Conservation (phyloP, 2,888 invertebrate genomes). For the Megaustenia siamemsis region DNA sequence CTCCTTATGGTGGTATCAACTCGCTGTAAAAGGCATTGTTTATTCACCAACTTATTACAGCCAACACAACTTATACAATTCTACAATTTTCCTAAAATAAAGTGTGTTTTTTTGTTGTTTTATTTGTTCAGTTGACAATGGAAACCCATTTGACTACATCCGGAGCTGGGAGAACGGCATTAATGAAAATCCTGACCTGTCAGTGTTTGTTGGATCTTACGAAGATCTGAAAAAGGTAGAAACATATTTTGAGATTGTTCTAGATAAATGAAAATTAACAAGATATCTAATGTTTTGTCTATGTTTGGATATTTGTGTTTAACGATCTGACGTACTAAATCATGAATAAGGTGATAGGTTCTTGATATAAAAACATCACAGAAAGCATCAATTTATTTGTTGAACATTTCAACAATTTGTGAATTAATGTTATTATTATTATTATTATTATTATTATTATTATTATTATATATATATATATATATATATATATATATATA, state of each 20-base stretch:
- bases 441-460: neutral
- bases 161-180: conserved; percentile 26
- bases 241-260: neutral
- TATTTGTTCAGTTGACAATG: conserved; percentile 25
- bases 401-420: too few species aligned
- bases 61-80: too few species aligned
- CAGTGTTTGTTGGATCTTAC: conserved; percentile 45
- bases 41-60: too few species aligned
- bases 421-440: too few species aligned
- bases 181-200: conserved; percentile 37
- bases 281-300: neutral
- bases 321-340: too few species aligned
- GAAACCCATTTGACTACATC: conserved; percentile 7
- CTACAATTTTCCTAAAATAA: too few species aligned
- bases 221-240: conserved; percentile 50
- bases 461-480: neutral
- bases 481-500: conserved; percentile 29
- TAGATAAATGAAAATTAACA: neutral
- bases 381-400: too few species aligned
- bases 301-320: neutral
- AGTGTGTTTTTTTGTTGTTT: too few species aligned
- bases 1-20: too few species aligned
- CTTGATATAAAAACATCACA: too few species aligned
- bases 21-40: too few species aligned
- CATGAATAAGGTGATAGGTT: too few species aligned